Conservation (phyloP, 2,113 vertebrate species). For the Odobenus rosmarus region DNA sequence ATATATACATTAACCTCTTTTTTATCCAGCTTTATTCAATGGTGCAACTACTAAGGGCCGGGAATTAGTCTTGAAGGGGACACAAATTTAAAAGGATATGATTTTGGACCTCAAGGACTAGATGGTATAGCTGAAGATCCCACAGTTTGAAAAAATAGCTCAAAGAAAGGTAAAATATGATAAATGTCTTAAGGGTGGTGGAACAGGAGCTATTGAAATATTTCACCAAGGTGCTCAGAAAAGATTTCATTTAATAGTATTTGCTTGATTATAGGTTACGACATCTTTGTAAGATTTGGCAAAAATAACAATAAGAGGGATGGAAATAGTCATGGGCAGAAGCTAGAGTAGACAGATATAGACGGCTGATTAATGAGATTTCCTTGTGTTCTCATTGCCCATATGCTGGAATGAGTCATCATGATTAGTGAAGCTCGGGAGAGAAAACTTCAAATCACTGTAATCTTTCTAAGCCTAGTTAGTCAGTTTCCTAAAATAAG, state of each 20-base stretch:
- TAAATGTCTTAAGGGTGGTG: not conserved
- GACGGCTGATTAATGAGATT: constrained; percentile 48
- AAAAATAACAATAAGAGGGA: constrained; percentile 5
- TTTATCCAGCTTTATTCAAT: not conserved
- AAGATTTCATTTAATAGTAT: not conserved
- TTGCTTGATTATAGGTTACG: constrained; percentile 31
- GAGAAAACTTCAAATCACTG: constrained; percentile 22
- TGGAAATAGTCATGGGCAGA: not conserved
- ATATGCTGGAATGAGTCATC: constrained; percentile 56
- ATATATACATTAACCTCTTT: not conserved
- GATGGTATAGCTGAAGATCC: not conserved
- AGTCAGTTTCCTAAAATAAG: constrained; percentile 47
- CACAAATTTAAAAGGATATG: not conserved
- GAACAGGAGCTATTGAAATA: not conserved
- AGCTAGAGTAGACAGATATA: not conserved
- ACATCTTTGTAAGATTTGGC: constrained; percentile 3
- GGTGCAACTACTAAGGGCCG: not conserved
- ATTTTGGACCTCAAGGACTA: not conserved
- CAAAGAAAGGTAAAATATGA: not conserved
- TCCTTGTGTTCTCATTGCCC: not conserved
- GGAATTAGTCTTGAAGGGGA: not conserved
- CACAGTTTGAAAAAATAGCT: not conserved
- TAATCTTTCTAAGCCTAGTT: constrained; percentile 42
- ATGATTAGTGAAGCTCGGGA: not conserved
- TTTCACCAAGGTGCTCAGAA: not conserved